These are phyloP conservation scores for Cephus nigrinus DNA, from an alignment of 2,888 invertebrate species.

Conservation along the genomic window DNA sequence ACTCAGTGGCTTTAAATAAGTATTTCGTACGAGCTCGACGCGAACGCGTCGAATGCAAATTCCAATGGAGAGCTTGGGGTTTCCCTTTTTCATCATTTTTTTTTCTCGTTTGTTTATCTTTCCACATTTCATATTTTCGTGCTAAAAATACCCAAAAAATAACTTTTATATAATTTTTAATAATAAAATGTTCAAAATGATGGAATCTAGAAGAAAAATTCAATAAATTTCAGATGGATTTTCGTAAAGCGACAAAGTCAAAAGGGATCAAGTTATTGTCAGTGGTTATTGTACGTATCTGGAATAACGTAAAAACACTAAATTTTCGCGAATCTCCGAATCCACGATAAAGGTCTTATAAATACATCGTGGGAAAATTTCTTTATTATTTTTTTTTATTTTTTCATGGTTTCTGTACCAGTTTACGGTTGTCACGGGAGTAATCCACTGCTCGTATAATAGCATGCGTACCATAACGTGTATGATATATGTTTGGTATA, in stretches of 20 bases:
- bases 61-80: too few species aligned
- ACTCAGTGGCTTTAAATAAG: not conserved
- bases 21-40: too few species aligned
- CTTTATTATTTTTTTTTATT: not conserved
- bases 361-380: not conserved
- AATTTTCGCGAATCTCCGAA: not conserved
- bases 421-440: not conserved
- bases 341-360: not conserved
- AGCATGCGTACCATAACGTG: not conserved
- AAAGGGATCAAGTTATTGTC: not conserved
- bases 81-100: not conserved
- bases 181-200: not conserved
- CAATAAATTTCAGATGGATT: not conserved
- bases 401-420: not conserved
- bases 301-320: not conserved
- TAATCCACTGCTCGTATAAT: not conserved
- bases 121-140: not conserved
- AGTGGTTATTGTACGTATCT: not conserved
- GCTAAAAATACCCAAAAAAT: not conserved
- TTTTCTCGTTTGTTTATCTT: not conserved
- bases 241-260: not conserved
- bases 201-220: too few species aligned
- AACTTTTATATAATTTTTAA: not conserved
- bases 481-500: not conserved
- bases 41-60: too few species aligned